phyloP scores from a whole-genome alignment of 2,797 vertebrate genomes.

The Cyprinella venusta region DNA sequence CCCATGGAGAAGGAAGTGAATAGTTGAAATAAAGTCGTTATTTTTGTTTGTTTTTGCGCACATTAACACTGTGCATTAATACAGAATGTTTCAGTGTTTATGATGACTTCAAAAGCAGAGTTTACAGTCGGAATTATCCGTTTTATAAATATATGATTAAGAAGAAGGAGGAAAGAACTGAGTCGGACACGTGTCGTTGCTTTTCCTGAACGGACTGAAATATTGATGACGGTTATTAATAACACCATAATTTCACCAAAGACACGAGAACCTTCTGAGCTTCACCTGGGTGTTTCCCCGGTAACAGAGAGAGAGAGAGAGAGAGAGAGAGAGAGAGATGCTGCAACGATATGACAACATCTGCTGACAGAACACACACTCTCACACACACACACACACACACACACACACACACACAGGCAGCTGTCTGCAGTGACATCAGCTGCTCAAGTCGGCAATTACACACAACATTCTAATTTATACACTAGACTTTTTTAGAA shows the following conservation, averaged over 20 bases:
- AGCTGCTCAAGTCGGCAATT: not conserved
- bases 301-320: conserved; percentile 25
- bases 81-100: not conserved
- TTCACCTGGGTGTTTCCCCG: conserved; percentile 33
- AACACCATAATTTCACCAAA: conserved; percentile 17
- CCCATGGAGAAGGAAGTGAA: no score
- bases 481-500: not conserved
- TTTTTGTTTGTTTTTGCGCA: no score
- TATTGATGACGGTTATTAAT: conserved; percentile 33
- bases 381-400: not conserved
- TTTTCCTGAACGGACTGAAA: conserved; percentile 21
- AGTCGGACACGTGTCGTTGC: not conserved
- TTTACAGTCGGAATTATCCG: not conserved
- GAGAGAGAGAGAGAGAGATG: not conserved
- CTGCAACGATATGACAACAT: conserved; percentile 16
- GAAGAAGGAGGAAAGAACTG: not conserved
- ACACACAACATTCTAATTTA: not conserved
- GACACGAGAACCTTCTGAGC: not conserved
- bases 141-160: not conserved
- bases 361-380: not conserved
- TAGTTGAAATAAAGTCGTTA: no score
- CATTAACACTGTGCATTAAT: not conserved
- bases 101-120: not conserved
- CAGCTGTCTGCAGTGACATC: not conserved
- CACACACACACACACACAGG: not conserved